Conservation (phyloP, 2,888 invertebrate genomes). For the Stictocephala bisonia region DNA sequence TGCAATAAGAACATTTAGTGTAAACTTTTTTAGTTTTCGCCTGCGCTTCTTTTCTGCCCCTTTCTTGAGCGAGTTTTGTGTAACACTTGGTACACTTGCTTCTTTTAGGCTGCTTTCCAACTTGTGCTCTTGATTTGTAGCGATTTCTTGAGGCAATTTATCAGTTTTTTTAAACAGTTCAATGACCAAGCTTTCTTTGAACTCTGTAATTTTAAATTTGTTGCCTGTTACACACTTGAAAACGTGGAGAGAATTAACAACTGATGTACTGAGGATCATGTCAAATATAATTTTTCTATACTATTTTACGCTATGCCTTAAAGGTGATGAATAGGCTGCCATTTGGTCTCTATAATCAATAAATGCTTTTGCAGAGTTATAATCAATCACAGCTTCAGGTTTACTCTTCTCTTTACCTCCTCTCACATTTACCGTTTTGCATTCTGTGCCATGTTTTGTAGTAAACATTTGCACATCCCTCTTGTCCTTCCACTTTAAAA, state of each 20-base stretch:
- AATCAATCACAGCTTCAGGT: constrained; percentile 43
- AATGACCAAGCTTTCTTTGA: constrained; percentile 26
- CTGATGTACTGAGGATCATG: constrained; percentile 28
- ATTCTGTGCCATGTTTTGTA: constrained; percentile 25
- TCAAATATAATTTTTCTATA: constrained; percentile 42
- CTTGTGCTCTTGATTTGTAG: too few relatives aligned
- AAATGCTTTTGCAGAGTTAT: constrained; percentile 31
- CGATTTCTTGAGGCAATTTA: too few relatives aligned
- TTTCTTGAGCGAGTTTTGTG: not conserved
- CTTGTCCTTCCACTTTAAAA: constrained; percentile 44
- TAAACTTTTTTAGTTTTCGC: not conserved
- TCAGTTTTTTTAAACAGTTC: too few relatives aligned
- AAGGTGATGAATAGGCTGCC: constrained; percentile 5
- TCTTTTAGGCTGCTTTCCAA: constrained; percentile 14
- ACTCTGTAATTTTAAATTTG: constrained; percentile 40
- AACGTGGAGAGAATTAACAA: constrained; percentile 27
- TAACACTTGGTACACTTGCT: constrained; percentile 10
- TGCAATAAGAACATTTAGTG: not conserved
- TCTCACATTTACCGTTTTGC: not conserved
- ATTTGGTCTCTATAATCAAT: constrained; percentile 41
- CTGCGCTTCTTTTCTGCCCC: constrained; percentile 2
- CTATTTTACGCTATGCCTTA: constrained; percentile 32
- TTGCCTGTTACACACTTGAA: constrained; percentile 24
- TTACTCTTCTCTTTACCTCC: too few relatives aligned
- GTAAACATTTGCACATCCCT: too few relatives aligned